Conservation (phyloP, 2,113 vertebrate genomes). For the Poicephalus meyeri region DNA sequence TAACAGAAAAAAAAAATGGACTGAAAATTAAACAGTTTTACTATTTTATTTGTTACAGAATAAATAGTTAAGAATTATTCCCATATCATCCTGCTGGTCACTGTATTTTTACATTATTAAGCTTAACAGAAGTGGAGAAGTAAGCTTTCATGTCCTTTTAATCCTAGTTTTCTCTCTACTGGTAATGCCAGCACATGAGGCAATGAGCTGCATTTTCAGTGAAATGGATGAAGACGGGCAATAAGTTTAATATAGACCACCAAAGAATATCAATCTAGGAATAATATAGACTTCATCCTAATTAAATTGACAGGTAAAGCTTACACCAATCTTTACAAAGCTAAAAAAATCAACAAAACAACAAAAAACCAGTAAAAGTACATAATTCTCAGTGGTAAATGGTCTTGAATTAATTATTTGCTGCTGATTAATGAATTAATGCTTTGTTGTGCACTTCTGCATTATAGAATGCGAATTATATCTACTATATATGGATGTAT, state of each 20-base stretch:
- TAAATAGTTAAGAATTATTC: neutral
- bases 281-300: neutral
- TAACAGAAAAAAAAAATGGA: neutral
- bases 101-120: neutral
- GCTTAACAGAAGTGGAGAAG: neutral
- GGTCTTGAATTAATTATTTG: neutral
- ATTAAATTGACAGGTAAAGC: neutral
- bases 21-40: neutral
- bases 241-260: neutral
- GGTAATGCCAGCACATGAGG: neutral
- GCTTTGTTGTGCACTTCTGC: neutral
- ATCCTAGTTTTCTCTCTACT: neutral
- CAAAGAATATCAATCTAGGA: neutral
- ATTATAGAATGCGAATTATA: neutral
- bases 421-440: neutral
- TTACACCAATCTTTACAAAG: neutral
- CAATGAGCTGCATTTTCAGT: neutral
- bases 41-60: neutral
- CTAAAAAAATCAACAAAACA: neutral
- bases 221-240: neutral
- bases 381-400: neutral
- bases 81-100: neutral
- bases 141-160: neutral
- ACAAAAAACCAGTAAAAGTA: too few relatives aligned
- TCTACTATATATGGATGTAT: neutral